Conservation (phyloP, 2,113 vertebrate species). For the Buteo buteo region DNA sequence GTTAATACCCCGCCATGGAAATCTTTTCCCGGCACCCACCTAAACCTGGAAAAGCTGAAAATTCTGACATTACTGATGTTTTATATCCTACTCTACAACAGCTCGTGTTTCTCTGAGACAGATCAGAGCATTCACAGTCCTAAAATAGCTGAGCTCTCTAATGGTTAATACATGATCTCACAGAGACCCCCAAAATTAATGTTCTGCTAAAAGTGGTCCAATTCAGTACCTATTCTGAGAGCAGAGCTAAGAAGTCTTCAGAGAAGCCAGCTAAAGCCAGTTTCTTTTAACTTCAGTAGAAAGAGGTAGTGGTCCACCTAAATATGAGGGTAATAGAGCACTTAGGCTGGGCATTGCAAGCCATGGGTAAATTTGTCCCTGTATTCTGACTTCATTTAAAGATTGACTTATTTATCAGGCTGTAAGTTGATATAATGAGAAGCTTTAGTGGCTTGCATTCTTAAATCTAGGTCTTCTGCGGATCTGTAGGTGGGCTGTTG, state of each 20-base stretch:
- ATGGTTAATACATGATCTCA: not conserved
- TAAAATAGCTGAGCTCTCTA: not conserved
- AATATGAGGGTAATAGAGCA: not conserved
- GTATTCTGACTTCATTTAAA: not conserved
- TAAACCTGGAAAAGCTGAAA: not conserved
- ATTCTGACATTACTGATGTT: not conserved
- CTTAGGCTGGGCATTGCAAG: not conserved
- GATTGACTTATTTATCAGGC: not conserved
- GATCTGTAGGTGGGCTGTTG: not conserved
- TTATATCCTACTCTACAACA: not conserved
- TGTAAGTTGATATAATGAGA: not conserved
- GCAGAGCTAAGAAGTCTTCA: not conserved
- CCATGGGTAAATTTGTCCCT: not conserved
- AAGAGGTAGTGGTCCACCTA: not conserved
- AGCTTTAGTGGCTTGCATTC: not conserved
- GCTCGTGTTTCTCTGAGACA: not conserved
- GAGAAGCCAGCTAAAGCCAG: not conserved
- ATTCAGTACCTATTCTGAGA: not conserved
- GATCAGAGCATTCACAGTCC: not conserved
- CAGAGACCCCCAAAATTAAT: not conserved
- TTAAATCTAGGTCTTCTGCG: not conserved
- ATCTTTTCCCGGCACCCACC: not conserved
- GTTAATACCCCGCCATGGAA: not conserved
- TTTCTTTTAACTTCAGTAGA: not conserved
- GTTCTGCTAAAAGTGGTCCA: not conserved